phyloP scores from a whole-genome alignment of 2,797 vertebrate genomes.

The Tapirus indicus region DNA sequence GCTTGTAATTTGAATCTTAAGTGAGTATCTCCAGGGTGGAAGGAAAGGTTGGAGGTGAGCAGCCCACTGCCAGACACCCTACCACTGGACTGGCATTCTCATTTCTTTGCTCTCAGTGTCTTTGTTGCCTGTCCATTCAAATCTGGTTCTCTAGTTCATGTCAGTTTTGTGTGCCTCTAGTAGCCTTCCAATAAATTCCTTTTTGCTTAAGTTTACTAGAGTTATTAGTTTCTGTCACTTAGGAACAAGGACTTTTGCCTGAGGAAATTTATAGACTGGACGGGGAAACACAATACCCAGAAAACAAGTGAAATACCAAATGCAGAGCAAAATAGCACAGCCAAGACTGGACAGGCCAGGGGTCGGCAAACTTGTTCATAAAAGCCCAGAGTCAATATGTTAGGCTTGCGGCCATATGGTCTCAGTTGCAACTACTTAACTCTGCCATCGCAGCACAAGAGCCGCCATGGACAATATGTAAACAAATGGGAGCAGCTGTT shows the following conservation, averaged over 20 bases:
- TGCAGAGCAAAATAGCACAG: not conserved
- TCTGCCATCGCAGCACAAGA: not conserved
- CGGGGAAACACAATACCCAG: not conserved
- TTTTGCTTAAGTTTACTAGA: not conserved
- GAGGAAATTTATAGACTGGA: not conserved
- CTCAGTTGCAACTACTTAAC: not conserved
- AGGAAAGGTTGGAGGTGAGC: not conserved
- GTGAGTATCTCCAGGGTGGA: not conserved
- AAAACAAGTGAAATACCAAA: not conserved
- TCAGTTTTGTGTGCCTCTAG: not conserved
- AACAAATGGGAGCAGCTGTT: not conserved
- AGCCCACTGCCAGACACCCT: fast-evolving
- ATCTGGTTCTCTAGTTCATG: not conserved
- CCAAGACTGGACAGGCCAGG: not conserved
- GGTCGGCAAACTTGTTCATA: not conserved
- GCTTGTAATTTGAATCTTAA: not conserved
- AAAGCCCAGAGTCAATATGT: not conserved
- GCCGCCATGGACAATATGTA: not conserved
- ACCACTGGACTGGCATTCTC: fast-evolving
- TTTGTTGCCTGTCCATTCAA: not conserved
- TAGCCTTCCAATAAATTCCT: not conserved
- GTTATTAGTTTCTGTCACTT: not conserved
- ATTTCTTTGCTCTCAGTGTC: fast-evolving
- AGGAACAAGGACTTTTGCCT: not conserved
- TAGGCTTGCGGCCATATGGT: fast-evolving